Percentiles rank a stretch among this genome's conserved stretches.
Evolutionary conservation across 2,113 vertebrate species (phyloP).

Genomic region (Notarius quadriscutis): DNA sequence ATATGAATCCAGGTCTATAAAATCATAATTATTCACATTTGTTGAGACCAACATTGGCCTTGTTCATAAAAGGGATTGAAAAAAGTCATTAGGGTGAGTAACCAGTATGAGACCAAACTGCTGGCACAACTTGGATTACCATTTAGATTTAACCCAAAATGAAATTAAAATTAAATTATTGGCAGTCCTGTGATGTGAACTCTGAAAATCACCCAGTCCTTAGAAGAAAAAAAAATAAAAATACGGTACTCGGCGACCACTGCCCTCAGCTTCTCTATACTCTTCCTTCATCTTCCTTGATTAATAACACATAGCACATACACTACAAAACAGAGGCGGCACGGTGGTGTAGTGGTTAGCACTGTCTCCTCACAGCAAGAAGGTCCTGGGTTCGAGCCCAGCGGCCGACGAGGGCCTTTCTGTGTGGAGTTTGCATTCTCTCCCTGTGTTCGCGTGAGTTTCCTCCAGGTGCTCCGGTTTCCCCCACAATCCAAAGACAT

Average conservation of each 20-base stretch:
- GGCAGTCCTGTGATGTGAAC: not conserved
- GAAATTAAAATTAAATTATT: not conserved
- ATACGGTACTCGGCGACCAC: not conserved
- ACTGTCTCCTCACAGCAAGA: no score
- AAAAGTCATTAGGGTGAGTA: not conserved
- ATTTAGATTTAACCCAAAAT: not conserved
- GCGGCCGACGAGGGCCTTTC: no score
- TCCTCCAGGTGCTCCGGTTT: no score
- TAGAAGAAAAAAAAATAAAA: not conserved
- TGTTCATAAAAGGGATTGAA: not conserved
- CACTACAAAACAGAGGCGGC: not conserved
- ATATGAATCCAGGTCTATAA: conserved; percentile 1
- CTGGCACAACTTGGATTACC: not conserved
- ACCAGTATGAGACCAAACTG: not conserved
- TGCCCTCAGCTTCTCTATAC: not conserved
- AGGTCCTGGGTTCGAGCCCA: no score
- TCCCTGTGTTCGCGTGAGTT: no score
- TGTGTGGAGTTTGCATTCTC: no score
- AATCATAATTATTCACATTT: conserved; percentile 35
- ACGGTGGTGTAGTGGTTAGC: no score
- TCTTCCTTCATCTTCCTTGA: not conserved
- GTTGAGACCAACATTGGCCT: not conserved
- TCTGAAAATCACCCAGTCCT: not conserved
- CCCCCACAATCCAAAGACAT: no score
- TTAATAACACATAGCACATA: conserved; percentile 39